These are phyloP conservation scores for Callospermophilus lateralis DNA, from an alignment of 2,113 vertebrate species.

Conservation along the genomic window DNA sequence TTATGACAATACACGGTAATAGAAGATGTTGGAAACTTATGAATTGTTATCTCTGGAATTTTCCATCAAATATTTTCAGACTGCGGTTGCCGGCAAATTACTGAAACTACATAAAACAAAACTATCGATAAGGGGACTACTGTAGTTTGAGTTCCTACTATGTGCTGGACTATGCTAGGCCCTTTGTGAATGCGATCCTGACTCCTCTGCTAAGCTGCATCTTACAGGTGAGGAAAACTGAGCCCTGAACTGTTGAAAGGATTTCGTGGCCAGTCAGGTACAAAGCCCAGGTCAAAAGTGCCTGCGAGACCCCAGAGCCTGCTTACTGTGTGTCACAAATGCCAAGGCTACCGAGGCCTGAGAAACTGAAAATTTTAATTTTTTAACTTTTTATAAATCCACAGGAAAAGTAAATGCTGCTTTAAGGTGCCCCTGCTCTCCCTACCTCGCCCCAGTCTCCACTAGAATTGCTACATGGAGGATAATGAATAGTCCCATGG, in stretches of 20 bases:
- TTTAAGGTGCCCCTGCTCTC: not conserved
- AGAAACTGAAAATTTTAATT: not conserved
- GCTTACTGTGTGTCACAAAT: not conserved
- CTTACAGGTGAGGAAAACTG: not conserved
- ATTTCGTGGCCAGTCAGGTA: not conserved
- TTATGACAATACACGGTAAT: too few species aligned
- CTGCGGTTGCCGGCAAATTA: not conserved
- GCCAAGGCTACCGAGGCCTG: not conserved
- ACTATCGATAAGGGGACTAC: not conserved
- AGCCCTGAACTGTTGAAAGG: not conserved
- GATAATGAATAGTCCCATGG: too few species aligned
- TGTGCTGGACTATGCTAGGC: too few species aligned
- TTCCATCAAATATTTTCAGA: too few species aligned
- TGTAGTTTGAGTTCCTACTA: not conserved
- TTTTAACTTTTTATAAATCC: not conserved
- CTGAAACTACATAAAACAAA: not conserved
- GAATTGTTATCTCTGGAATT: too few species aligned
- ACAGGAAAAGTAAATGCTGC: not conserved
- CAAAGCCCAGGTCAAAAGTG: not conserved
- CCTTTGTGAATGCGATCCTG: not conserved
- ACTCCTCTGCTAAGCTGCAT: not conserved
- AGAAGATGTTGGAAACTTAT: too few species aligned
- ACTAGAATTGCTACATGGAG: not conserved
- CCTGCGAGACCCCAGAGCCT: accelerated
- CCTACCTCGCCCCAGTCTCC: not conserved